Percentiles rank a stretch among this genome's conserved stretches.
Evolutionary conservation across 35 echinoderm and acorn worm species (phyloP).

Genomic region (Ophioderma brevispina): DNA sequence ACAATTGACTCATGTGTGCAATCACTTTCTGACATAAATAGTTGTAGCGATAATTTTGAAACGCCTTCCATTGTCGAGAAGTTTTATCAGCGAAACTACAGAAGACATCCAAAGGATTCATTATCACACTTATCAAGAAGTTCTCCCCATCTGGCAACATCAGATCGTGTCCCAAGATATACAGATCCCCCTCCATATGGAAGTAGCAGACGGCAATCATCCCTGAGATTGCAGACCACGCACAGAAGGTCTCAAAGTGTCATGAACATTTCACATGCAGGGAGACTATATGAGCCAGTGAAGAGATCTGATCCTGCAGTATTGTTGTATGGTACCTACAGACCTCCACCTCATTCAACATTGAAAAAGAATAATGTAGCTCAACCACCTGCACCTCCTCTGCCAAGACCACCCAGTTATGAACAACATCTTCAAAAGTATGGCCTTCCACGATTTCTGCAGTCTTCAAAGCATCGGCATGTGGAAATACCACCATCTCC

Average conservation of each 20-base stretch:
- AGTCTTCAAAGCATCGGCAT: neutral
- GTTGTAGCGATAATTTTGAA: neutral
- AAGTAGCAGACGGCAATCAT: neutral
- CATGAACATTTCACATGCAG: neutral
- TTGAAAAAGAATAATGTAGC: neutral
- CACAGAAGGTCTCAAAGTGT: neutral
- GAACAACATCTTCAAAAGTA: conserved; percentile 31
- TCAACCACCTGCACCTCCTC: neutral
- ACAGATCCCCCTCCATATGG: neutral
- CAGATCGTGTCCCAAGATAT: neutral
- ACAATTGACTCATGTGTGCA: neutral
- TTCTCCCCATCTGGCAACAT: neutral
- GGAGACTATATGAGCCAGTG: neutral
- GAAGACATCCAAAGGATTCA: neutral
- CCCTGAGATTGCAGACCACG: neutral
- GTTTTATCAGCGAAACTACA: neutral
- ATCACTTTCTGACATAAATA: neutral
- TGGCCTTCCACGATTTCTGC: neutral
- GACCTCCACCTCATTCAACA: neutral
- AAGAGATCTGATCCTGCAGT: neutral
- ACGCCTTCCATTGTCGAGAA: neutral
- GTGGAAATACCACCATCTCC: neutral
- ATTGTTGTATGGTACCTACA: neutral
- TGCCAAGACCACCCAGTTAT: conserved; percentile 23
- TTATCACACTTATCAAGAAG: neutral